A percentile compares a stretch with the other conserved stretches of the same genome.
phyloP scores from a whole-genome alignment of 2,113 vertebrate species.

The Chiloscyllium plagiosum region DNA sequence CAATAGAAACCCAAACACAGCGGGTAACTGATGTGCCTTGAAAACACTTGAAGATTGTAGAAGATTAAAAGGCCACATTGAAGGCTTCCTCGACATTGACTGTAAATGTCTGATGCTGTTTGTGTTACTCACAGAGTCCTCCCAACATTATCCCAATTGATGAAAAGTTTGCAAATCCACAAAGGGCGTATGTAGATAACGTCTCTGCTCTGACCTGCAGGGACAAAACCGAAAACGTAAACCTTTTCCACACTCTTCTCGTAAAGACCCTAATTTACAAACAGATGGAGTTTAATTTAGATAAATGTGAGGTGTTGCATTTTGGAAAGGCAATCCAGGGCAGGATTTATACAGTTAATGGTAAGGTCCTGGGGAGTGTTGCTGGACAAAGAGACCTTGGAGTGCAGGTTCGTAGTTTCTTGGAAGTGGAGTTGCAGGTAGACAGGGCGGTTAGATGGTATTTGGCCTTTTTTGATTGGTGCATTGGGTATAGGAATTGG shows the following conservation, averaged over 20 bases:
- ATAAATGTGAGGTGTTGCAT: too few species aligned
- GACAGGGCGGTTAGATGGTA: too few species aligned
- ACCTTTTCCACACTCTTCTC: not conserved
- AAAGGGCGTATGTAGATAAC: conserved; percentile 80
- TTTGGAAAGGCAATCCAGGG: too few species aligned
- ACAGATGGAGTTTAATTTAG: too few species aligned
- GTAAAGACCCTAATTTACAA: not conserved
- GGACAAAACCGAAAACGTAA: conserved; percentile 21
- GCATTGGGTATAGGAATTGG: too few species aligned
- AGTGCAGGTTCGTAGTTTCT: too few species aligned
- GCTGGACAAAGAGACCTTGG: too few species aligned
- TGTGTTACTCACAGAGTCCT: conserved; percentile 70
- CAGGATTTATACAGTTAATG: too few species aligned
- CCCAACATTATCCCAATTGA: conserved; percentile 85
- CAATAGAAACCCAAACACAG: not conserved
- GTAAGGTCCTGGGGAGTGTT: too few species aligned
- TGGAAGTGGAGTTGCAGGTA: too few species aligned
- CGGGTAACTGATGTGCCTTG: not conserved
- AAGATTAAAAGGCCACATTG: not conserved
- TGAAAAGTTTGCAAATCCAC: conserved; percentile 86
- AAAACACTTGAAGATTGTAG: not conserved
- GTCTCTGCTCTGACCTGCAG: conserved; percentile 75
- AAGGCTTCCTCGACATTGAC: not conserved
- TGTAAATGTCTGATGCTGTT: not conserved
- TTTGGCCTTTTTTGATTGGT: too few species aligned